Percentiles rank a stretch among this genome's conserved stretches.
These are phyloP conservation scores for Sesia apiformis DNA, from an alignment of 2,888 invertebrate genomes.

Conservation along the genomic window DNA sequence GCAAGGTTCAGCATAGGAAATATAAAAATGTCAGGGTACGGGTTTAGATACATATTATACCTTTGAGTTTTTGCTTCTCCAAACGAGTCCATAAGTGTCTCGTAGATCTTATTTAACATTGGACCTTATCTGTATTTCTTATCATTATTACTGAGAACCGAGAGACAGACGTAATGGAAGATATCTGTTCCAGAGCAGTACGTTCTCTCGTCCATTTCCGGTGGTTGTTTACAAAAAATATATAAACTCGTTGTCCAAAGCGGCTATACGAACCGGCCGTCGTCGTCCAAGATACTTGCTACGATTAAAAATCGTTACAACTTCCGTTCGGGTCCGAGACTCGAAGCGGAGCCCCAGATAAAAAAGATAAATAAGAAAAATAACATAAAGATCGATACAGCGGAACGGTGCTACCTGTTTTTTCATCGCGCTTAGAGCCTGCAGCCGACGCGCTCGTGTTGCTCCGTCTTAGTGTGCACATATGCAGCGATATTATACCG, in stretches of 20 bases:
- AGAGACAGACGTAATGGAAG: conserved; percentile 63
- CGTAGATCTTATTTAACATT: conserved; percentile 31
- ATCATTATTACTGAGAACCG: conserved; percentile 55
- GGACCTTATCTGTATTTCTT: conserved; percentile 46
- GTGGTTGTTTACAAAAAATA: conserved; percentile 68
- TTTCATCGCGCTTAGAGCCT: conserved; percentile 48
- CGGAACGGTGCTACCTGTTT: conserved; percentile 71
- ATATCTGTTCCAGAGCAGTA: conserved; percentile 63
- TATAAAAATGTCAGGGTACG: too few relatives aligned
- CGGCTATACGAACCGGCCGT: conserved; percentile 48
- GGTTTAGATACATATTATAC: too few relatives aligned
- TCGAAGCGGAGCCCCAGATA: conserved; percentile 54
- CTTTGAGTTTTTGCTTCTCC: too few relatives aligned
- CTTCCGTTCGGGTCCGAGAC: conserved; percentile 66
- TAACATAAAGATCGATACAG: conserved; percentile 70
- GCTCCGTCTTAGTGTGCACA: conserved; percentile 17
- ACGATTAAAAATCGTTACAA: conserved; percentile 74
- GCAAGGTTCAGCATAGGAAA: background rate
- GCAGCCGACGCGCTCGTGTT: conserved; percentile 31
- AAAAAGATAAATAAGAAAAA: conserved; percentile 71
- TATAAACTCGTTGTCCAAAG: conserved; percentile 56
- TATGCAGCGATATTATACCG: too few relatives aligned
- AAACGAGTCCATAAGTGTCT: conserved; percentile 4
- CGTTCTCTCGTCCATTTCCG: conserved; percentile 63
- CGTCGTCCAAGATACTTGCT: conserved; percentile 55